Evolutionary conservation across 2,888 invertebrate species (phyloP).

Genomic region (Tetragnatha montana): DNA sequence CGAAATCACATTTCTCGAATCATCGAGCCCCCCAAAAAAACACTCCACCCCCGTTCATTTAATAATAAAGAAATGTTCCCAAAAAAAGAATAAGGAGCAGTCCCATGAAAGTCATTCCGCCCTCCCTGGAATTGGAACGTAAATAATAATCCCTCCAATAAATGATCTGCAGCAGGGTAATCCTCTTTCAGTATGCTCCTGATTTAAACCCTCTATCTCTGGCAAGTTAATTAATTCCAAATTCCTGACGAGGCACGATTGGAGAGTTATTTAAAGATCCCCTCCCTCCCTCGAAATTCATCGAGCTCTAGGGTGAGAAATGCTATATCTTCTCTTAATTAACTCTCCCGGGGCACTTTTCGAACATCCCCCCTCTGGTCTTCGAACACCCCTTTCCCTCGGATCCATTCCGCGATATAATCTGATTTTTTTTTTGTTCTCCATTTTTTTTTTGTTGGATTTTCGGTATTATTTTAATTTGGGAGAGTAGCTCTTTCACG

Average conservation of each 20-base stretch:
- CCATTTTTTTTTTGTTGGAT: slow-evolving; percentile 14
- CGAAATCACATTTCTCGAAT: slow-evolving; percentile 6
- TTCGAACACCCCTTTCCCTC: slow-evolving; percentile 17
- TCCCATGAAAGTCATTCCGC: slow-evolving; percentile 27
- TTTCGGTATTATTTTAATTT: slow-evolving; percentile 33
- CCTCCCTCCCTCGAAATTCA: slow-evolving; percentile 20
- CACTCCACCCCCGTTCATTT: slow-evolving; percentile 15
- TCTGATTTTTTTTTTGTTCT: slow-evolving; percentile 9
- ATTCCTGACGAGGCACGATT: slow-evolving; percentile 66
- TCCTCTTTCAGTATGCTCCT: slow-evolving; percentile 46
- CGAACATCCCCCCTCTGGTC: slow-evolving; percentile 5
- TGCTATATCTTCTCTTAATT: slow-evolving; percentile 66
- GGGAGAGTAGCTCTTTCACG: slow-evolving; percentile 24
- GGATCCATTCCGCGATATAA: slow-evolving; percentile 22
- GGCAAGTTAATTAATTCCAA: slow-evolving; percentile 65
- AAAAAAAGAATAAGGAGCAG: background rate
- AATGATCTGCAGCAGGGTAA: slow-evolving; percentile 52
- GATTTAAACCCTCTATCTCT: slow-evolving; percentile 54
- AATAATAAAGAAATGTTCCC: slow-evolving; percentile 23
- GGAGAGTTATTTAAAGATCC: slow-evolving; percentile 52
- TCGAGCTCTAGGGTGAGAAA: slow-evolving; percentile 37
- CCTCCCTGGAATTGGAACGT: slow-evolving; percentile 37
- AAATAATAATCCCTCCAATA: slow-evolving; percentile 58
- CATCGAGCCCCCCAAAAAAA: slow-evolving; percentile 4
- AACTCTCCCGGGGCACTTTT: slow-evolving; percentile 59